Base-by-base conservation (phyloP, 37 sponge, comb jelly and placozoan genomes). In the Chondrosia reniformis region DNA sequence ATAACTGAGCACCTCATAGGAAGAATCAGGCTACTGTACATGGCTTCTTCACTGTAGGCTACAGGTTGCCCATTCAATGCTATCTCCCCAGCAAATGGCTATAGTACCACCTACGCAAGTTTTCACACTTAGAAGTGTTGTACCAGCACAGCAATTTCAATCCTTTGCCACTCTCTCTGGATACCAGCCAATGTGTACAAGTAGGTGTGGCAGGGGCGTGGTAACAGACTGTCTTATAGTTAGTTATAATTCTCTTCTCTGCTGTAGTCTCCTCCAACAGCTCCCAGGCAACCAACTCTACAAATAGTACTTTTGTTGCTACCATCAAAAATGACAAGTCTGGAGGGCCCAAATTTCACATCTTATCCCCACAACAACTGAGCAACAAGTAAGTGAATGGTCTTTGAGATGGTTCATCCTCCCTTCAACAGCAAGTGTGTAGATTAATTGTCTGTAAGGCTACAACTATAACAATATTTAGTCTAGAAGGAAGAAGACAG, bases 301-400 rank as follows among this genome's bases (percentile, higher is more conserved):
- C 52, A 15, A 64, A 36, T 28, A 28, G 36, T 7, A 2, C 66
- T 2, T 64, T 64, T 10, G 66, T 64, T 4, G 66, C 66, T 36
- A 64, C 66, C 36, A 64, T 64, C 66, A 64, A 64, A 36, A 7
- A 36, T 3, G 66, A 64, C 33, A 64, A 34, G 4, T 33, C 66
- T 13, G n/a, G n/a, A n/a, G 66, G 66, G 66, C 36, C 66, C 28
- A 64, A 64, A 64, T 64, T 64, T 28, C 66, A 64, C 66, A 64
- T 64, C 6, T 34, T 64, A 36, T 64, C 66, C 66, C 66, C 66
- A 1, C 34, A 64, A 6, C 3, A n/a, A n/a, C n/a, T n/a, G n/a
- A n/a, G n/a, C n/a, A n/a, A n/a, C n/a, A n/a, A n/a, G n/a, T n/a
- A n/a, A n/a, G n/a, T n/a, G n/a, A n/a, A n/a, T n/a, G n/a, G n/a